Conservation (phyloP, 2,797 vertebrate species). For the Trichosurus vulpecula region DNA sequence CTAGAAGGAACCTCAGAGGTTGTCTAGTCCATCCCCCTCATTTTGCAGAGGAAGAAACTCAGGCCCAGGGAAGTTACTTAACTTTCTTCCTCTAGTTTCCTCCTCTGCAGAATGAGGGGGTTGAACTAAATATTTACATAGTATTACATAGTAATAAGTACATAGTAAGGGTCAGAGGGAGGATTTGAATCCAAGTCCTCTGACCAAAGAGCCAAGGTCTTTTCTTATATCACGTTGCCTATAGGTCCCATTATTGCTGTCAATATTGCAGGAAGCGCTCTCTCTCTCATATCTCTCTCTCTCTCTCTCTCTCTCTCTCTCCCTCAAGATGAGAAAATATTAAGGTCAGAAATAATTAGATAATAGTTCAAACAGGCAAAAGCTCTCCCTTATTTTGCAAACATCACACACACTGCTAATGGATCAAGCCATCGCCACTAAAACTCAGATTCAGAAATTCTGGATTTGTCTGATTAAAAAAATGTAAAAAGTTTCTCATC, state of each 20-base stretch:
- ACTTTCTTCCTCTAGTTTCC: not conserved
- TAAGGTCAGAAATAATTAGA: not conserved
- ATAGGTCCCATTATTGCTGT: no score
- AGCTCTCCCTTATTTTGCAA: conserved; percentile 5
- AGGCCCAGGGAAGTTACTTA: not conserved
- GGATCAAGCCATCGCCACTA: not conserved
- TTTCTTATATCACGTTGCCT: no score
- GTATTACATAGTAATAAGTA: not conserved
- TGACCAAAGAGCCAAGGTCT: no score
- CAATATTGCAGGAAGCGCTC: no score
- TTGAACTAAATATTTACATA: not conserved
- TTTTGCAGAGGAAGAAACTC: not conserved
- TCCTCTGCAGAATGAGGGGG: not conserved
- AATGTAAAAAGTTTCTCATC: not conserved
- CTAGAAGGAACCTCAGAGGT: not conserved
- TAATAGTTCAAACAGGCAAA: conserved; percentile 6
- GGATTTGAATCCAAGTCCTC: no score
- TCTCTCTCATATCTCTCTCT: not conserved
- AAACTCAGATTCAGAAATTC: conserved; percentile 3
- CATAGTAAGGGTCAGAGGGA: not conserved
- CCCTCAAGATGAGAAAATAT: not conserved
- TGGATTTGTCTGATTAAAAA: conserved; percentile 10
- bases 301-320: not conserved
- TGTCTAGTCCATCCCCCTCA: not conserved
- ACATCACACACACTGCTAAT: not conserved